Base-by-base conservation (phyloP, 2,797 vertebrate species). In the Phoxinus dragarum region DNA sequence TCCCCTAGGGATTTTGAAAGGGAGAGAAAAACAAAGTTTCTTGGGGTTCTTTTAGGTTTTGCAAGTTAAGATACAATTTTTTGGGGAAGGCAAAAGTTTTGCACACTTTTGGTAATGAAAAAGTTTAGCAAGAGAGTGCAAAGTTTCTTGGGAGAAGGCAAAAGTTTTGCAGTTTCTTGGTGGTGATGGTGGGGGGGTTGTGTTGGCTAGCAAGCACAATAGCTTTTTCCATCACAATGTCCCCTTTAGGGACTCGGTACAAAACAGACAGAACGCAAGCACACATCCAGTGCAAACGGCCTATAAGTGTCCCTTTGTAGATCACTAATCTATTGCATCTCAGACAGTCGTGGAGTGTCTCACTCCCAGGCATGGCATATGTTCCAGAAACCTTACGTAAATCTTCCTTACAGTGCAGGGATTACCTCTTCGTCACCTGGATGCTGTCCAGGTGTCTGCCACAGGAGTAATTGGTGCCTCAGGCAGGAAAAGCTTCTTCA, bases 371-470 rank as follows among this genome's bases (percentile, higher is more conserved):
- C 23, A 49, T 3, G 16, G 17, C 52, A 52, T 14, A 67, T 78
- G 85, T 74, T 56, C 82, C 40, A 81, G 77, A 79, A 86, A 84
- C 73, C 72, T 44, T 16, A 38, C 42, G 72, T 86, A 84, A 88
- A 87, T 87, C 87, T 88, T 77, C 77, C 74, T 52, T 49, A 84
- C 78, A 86, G 82, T 86, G 47, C 59, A 54, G 61, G 92, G 93
- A 93, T 94, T 94, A 94, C 87, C 87, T 84, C 87, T 84, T 79
- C 86, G 90, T 92, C 91, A 91, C 93, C 91, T 93, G 92, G 89
- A 89, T 83, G 86, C 88, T 89, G 90, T 94, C 90, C 93, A 94
- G 93, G 91, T 94, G 91, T 92, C 92, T 88, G 90, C 90, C 92
- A 84, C 92, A 89, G 91, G 91, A 91, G 90, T 91, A 91, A 91